phyloP scores from a whole-genome alignment of 2,797 vertebrate genomes.

The Enteromius unitaeniatus region DNA sequence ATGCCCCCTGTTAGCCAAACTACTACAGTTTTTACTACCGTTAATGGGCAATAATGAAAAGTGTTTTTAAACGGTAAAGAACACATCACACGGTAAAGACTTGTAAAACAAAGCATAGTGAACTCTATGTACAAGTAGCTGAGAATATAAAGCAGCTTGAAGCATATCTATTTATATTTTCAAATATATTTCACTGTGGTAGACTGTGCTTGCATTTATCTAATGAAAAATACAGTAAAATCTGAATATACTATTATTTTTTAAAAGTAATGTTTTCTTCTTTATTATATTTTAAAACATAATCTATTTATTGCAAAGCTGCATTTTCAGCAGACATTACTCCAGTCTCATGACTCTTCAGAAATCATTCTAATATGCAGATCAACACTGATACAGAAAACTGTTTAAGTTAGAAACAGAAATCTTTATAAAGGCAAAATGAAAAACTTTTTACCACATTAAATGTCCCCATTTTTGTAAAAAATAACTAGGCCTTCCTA shows the following conservation, averaged over 20 bases:
- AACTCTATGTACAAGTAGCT: not conserved
- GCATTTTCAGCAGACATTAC: not conserved
- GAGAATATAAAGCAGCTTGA: not conserved
- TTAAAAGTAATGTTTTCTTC: no score
- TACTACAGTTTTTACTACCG: not conserved
- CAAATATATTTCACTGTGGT: not conserved
- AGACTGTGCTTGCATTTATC: not conserved
- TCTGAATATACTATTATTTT: not conserved
- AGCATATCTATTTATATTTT: not conserved
- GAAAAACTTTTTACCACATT: not conserved
- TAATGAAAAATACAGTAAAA: not conserved
- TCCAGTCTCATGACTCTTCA: not conserved
- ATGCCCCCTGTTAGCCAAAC: not conserved
- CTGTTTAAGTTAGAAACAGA: not conserved
- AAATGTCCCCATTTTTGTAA: not conserved
- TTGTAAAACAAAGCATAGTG: not conserved
- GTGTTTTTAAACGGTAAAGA: not conserved
- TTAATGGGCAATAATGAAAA: slow-evolving; percentile 9
- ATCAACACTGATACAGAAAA: not conserved
- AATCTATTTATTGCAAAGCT: not conserved
- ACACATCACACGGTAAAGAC: not conserved
- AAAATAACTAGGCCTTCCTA: not conserved
- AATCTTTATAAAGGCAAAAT: not conserved
- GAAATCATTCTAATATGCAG: not conserved
- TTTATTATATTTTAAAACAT: not conserved